Percentiles rank a stretch among this genome's conserved stretches.
phyloP scores from a whole-genome alignment of 2,113 vertebrate genomes.

The Solea solea region DNA sequence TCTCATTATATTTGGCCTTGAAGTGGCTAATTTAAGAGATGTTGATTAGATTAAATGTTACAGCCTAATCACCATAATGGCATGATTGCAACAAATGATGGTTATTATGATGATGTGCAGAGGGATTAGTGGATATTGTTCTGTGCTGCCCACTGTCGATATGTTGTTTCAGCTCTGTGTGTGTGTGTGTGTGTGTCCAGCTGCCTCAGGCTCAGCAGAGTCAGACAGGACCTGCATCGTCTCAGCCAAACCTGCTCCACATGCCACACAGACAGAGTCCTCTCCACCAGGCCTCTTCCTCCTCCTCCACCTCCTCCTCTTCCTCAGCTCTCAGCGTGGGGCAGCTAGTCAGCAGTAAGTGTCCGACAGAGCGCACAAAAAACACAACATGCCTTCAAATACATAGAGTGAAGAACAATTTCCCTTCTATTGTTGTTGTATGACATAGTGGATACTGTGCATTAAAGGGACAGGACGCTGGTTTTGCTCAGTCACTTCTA shows the following conservation, averaged over 20 bases:
- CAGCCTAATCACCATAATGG: constrained; percentile 36
- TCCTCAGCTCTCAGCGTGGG: constrained; percentile 98
- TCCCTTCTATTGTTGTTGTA: not conserved
- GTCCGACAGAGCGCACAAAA: constrained; percentile 50
- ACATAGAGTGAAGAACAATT: not conserved
- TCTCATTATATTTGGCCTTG: constrained; percentile 48
- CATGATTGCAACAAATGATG: constrained; percentile 47
- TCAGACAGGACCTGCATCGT: constrained; percentile 87
- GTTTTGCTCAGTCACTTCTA: no score
- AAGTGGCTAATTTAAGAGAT: constrained; percentile 62
- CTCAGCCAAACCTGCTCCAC: constrained; percentile 93
- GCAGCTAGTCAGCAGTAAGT: constrained; percentile 99
- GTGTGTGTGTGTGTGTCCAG: constrained; percentile 71
- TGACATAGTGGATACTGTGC: not conserved
- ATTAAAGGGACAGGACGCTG: not conserved
- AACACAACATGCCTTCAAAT: constrained; percentile 23
- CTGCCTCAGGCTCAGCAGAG: constrained; percentile 89
- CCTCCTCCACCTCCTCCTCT: constrained; percentile 94
- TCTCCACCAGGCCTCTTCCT: constrained; percentile 94
- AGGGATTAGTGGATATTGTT: constrained; percentile 21
- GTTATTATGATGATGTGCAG: constrained; percentile 24
- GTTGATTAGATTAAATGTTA: constrained; percentile 50
- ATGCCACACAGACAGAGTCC: constrained; percentile 93
- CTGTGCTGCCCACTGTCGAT: constrained; percentile 16
- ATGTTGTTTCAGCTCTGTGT: constrained; percentile 31